Evolutionary conservation across 92 coral and sea anemone species (phyloP).

Genomic region (Desmophyllum pertusum): DNA sequence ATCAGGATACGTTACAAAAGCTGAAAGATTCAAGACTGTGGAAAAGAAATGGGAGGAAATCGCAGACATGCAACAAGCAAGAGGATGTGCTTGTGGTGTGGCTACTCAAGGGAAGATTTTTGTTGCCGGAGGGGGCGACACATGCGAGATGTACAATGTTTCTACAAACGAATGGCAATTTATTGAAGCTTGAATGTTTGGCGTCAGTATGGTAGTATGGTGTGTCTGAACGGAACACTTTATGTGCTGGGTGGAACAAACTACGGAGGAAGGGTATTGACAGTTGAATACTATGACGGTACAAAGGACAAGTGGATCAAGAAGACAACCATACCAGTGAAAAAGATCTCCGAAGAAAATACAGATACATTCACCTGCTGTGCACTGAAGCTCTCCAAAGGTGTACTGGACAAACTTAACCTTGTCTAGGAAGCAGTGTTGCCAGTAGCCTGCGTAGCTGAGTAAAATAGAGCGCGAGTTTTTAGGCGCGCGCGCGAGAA

Average conservation of each 20-base stretch:
- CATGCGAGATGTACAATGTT: constrained; percentile 7
- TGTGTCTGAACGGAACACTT: background rate
- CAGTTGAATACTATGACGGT: constrained; percentile 19
- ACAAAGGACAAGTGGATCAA: constrained; percentile 16
- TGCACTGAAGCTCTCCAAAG: constrained; percentile 17
- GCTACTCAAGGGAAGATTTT: background rate
- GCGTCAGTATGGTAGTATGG: background rate
- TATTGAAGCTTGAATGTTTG: background rate
- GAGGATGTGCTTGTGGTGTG: background rate
- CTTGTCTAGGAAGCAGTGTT: background rate
- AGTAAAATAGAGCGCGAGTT: too few relatives aligned
- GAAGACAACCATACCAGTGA: constrained; percentile 25
- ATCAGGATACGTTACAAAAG: background rate
- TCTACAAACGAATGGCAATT: constrained; percentile 4
- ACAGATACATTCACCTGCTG: background rate
- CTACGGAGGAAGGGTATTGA: background rate
- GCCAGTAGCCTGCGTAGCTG: background rate
- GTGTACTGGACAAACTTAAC: background rate
- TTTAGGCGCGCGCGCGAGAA: too few relatives aligned
- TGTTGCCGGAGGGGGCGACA: background rate
- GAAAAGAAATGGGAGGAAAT: constrained; percentile 1
- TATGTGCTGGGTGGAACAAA: background rate
- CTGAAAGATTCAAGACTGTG: background rate
- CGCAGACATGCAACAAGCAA: background rate
- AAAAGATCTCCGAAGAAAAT: background rate